phyloP scores from a whole-genome alignment of 2,797 vertebrate species.

The Poeciliopsis infans region DNA sequence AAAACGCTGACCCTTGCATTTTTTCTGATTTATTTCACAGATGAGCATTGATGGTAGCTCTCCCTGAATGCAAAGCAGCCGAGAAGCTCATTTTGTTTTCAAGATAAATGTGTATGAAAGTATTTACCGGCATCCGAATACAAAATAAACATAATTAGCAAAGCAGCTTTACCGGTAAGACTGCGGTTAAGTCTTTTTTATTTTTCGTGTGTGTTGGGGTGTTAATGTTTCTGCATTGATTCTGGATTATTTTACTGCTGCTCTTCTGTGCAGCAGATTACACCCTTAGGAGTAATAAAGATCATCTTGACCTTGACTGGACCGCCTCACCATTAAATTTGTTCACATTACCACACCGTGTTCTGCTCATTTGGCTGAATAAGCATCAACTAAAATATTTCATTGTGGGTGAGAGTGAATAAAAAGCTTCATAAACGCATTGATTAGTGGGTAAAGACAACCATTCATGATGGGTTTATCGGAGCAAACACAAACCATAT shows the following conservation, averaged over 20 bases:
- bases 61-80: slow-evolving; percentile 3
- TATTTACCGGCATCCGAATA: slow-evolving; percentile 9
- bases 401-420: not conserved
- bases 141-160: slow-evolving; percentile 12
- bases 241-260: slow-evolving; percentile 3
- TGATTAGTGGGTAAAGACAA: not conserved
- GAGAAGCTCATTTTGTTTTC: slow-evolving; percentile 11
- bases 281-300: slow-evolving; percentile 7
- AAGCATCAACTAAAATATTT: slow-evolving; percentile 5
- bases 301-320: slow-evolving; percentile 19
- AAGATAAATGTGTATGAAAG: slow-evolving; percentile 20
- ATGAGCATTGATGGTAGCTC: slow-evolving; percentile 26
- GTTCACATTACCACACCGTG: not conserved
- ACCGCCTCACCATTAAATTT: not conserved
- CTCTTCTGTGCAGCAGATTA: slow-evolving; percentile 7
- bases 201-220: not conserved
- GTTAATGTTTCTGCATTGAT: slow-evolving; percentile 5
- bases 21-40: slow-evolving; percentile 31
- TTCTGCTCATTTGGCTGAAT: slow-evolving; percentile 4
- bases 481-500: not conserved
- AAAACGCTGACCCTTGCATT: slow-evolving; percentile 39
- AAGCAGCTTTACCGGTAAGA: not conserved
- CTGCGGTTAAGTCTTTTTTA: not conserved
- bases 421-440: not conserved
- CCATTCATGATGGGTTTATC: not conserved